phyloP scores from a whole-genome alignment of 2,113 vertebrate species.

The Salvelinus alpinus region DNA sequence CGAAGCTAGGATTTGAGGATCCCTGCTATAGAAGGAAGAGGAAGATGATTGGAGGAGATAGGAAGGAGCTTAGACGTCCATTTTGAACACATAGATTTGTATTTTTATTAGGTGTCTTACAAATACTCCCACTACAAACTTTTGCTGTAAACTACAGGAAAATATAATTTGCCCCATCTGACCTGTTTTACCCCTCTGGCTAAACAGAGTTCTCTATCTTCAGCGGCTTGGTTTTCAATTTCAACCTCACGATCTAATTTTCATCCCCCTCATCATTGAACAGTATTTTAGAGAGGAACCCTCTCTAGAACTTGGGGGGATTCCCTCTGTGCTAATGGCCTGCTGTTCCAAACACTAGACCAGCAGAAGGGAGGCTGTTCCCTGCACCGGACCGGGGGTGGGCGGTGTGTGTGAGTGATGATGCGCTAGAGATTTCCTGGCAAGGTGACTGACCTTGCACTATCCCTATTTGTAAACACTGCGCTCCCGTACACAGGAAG shows the following conservation, averaged over 20 bases:
- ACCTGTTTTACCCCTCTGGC: neutral
- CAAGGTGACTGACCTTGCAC: slow-evolving; percentile 56
- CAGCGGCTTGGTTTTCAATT: too few relatives aligned
- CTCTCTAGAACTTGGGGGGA: slow-evolving; percentile 19
- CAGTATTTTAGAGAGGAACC: neutral
- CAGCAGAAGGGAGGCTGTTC: neutral
- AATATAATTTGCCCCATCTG: neutral
- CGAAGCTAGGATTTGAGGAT: too few relatives aligned
- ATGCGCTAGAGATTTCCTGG: slow-evolving; percentile 60
- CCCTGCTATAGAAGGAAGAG: too few relatives aligned
- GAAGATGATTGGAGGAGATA: neutral
- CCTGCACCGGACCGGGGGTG: slow-evolving; percentile 8
- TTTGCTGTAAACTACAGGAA: neutral
- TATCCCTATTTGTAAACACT: slow-evolving; percentile 48
- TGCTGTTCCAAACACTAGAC: slow-evolving; percentile 12
- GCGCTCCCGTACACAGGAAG: slow-evolving; percentile 4
- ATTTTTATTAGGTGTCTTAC: neutral
- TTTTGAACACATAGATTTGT: neutral
- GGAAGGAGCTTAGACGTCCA: neutral
- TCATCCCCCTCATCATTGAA: neutral
- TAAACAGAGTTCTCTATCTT: neutral
- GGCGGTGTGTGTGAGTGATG: slow-evolving; percentile 56
- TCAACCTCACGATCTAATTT: neutral
- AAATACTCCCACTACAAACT: neutral
- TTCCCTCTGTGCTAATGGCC: slow-evolving; percentile 53